Evolutionary conservation across 1,140 invertebrate genomes (phyloP), one percentile per base, ranked within the genome.

Genomic region (Anthonomus grandis): DNA sequence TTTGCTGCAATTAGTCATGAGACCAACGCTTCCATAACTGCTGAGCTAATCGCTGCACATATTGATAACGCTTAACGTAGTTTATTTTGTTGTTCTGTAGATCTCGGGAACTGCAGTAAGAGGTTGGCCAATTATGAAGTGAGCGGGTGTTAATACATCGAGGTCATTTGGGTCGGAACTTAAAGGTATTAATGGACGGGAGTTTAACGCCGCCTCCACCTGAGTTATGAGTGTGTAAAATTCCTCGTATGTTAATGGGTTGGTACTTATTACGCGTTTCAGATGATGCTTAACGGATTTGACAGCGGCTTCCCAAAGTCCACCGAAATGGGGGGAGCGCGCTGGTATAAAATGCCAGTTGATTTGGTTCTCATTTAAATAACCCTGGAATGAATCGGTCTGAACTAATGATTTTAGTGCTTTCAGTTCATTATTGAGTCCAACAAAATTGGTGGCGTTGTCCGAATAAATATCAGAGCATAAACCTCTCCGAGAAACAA

Each of bases 301-400:
- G 4, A 75, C 68, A 0, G 44, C 42, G 15, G 62, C 36, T 51
- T 75, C 71, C 70, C 57, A 75, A 13, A 64, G 61, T 2, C 73
- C 74, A 45, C 74, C 73, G 27, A 68, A 64, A 47, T 72, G 62
- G 3, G 66, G 60, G 13, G 58, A 60, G n/a, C 18, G 0, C 2
- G 69, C 66, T 10, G 65, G 66, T 25, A 64, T 73, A 55, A 76
- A 76, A 52, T 72, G 59, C 72, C 71, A 77, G 5, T 57, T 12
- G 25, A 57, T 45, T 23, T 56, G 46, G 12, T 42, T 25, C 10
- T 13, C 6, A 15, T 44, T 9, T 44, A 44, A 44, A 44, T 44
- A 44, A 44, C 23, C 23, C 9, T 19, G 41, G 23, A 44, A 44
- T 8, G 5, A 8, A 22, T 48, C 24, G 8, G n/a, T 12, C 10